These are phyloP conservation scores for Cotesia typhae DNA, from an alignment of 1,140 invertebrate genomes.

Conservation along the genomic window DNA sequence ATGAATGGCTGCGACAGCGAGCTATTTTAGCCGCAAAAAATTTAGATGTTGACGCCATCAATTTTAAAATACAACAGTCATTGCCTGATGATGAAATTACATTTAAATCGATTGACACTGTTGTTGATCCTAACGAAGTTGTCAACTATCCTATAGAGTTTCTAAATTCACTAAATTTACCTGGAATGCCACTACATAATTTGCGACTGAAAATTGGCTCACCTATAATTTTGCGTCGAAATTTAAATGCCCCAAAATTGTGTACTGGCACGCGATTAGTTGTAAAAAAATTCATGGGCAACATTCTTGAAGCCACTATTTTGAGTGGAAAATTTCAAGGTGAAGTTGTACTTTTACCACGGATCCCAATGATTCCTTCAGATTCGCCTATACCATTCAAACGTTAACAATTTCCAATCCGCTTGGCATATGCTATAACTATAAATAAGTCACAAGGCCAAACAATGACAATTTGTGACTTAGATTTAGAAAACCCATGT, in stretches of 20 bases:
- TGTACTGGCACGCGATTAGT: constrained; percentile 55
- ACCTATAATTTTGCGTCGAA: constrained; percentile 59
- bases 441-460: constrained; percentile 69
- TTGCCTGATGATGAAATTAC: too few relatives aligned
- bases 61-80: constrained; percentile 14
- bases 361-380: constrained; percentile 60
- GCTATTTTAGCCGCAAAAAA: constrained; percentile 50
- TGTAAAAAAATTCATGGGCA: constrained; percentile 40
- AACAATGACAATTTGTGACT: constrained; percentile 53
- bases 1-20: constrained; percentile 51
- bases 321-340: constrained; percentile 59
- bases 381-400: constrained; percentile 59
- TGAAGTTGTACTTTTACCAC: constrained; percentile 54
- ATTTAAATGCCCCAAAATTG: constrained; percentile 59
- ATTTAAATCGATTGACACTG: too few relatives aligned
- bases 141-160: not conserved
- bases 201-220: constrained; percentile 58
- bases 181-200: constrained; percentile 57
- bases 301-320: constrained; percentile 62
- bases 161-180: constrained; percentile 49
- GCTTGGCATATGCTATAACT: constrained; percentile 66
- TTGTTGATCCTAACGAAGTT: too few relatives aligned
- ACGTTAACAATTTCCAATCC: constrained; percentile 61
- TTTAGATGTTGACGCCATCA: constrained; percentile 51
- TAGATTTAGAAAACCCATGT: constrained; percentile 56